These are phyloP conservation scores for Vulpes ferrilata DNA, from an alignment of 2,113 vertebrate genomes.

Conservation along the genomic window DNA sequence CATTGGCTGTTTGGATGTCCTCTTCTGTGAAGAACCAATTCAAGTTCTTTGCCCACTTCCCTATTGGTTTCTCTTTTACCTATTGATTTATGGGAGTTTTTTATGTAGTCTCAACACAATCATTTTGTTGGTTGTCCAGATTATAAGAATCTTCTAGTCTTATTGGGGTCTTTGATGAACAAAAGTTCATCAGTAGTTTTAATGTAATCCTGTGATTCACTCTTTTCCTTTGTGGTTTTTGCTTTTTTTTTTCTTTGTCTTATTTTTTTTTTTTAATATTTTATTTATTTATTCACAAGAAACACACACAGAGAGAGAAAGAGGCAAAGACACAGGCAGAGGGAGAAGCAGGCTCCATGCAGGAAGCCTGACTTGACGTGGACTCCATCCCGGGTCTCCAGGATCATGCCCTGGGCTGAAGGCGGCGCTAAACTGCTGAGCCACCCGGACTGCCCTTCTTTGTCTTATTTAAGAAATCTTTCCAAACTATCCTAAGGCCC, in stretches of 20 bases:
- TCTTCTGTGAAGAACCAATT: neutral
- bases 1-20: neutral
- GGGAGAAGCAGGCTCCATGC: no score
- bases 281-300: no score
- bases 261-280: neutral
- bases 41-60: neutral
- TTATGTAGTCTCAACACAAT: neutral
- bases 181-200: neutral
- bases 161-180: neutral
- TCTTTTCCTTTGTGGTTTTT: neutral
- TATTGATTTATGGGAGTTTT: neutral
- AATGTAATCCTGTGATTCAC: neutral
- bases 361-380: no score
- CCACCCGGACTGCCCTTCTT: neutral
- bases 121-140: neutral
- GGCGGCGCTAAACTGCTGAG: no score
- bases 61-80: neutral
- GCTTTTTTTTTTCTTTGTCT: neutral
- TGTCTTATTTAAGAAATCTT: constrained; percentile 29
- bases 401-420: no score
- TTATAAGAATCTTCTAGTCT: neutral
- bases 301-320: no score
- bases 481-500: neutral
- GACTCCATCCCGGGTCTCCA: no score
- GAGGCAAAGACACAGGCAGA: no score